These are phyloP conservation scores for Zophobas atratus DNA, from an alignment of 1,140 invertebrate genomes.

Conservation along the genomic window DNA sequence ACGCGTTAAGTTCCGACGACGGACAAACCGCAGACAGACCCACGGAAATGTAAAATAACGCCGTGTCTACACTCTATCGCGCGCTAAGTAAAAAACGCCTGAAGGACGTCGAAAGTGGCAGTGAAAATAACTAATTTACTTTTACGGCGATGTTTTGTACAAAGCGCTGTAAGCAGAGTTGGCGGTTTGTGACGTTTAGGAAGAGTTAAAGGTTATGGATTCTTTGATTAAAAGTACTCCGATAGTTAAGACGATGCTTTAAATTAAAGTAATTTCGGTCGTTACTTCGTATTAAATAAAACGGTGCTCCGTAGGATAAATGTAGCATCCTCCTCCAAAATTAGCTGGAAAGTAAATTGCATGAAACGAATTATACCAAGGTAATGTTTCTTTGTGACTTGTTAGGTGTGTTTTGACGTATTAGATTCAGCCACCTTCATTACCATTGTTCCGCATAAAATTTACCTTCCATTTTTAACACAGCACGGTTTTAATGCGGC, in stretches of 20 bases:
- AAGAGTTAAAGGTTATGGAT: constrained; percentile 16
- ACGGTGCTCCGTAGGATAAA: constrained; percentile 29
- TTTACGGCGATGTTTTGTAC: background rate
- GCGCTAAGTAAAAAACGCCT: no score
- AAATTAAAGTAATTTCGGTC: constrained; percentile 45
- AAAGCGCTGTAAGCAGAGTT: background rate
- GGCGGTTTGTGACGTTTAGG: constrained; percentile 10
- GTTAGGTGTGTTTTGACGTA: constrained; percentile 38
- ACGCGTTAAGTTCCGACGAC: no score
- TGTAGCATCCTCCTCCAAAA: constrained; percentile 41
- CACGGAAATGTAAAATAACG: no score
- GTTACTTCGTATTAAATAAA: constrained; percentile 41
- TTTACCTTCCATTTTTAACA: background rate
- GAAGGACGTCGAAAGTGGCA: no score
- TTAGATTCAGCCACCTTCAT: constrained; percentile 18
- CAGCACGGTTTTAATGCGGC: no score
- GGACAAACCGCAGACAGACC: no score
- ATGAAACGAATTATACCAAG: constrained; percentile 46
- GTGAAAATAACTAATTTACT: background rate
- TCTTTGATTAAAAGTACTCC: constrained; percentile 8
- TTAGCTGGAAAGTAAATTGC: constrained; percentile 41
- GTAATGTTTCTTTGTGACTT: constrained; percentile 48
- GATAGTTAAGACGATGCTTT: constrained; percentile 35
- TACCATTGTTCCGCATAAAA: constrained; percentile 32
- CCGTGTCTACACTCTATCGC: no score